Evolutionary conservation across 53 echinoderm and acorn worm species (phyloP).

Genomic region (Crossaster papposus): DNA sequence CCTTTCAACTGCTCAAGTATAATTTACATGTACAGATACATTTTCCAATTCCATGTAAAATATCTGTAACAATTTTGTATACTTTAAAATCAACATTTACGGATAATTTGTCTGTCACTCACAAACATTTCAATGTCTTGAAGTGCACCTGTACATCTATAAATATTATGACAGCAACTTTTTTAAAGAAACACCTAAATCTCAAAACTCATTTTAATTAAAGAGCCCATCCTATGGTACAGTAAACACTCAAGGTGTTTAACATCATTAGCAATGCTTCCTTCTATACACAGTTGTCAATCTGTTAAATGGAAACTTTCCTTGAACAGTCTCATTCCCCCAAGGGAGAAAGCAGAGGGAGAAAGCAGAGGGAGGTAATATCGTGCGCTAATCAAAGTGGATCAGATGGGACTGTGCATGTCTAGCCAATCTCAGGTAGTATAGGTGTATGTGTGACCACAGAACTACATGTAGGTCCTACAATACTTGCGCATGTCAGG

Average conservation of each 20-base stretch:
- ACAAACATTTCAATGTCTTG: too few species aligned
- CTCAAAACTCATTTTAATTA: background rate
- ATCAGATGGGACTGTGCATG: background rate
- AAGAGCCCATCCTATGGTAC: background rate
- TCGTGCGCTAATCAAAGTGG: conserved; percentile 43
- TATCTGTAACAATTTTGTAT: too few species aligned
- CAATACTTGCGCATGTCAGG: too few species aligned
- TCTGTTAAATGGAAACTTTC: conserved; percentile 4
- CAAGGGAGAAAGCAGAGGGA: background rate
- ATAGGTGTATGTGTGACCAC: too few species aligned
- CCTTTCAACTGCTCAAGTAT: too few species aligned
- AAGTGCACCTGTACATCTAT: too few species aligned
- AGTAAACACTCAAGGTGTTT: background rate
- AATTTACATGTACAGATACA: too few species aligned
- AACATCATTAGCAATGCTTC: conserved; percentile 20
- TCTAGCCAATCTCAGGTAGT: background rate
- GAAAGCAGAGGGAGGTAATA: conserved; percentile 29
- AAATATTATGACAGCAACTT: too few species aligned
- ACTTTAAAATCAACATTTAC: too few species aligned
- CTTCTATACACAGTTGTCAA: background rate
- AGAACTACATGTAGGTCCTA: background rate
- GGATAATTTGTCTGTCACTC: too few species aligned
- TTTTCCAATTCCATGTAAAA: too few species aligned
- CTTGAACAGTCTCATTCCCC: conserved; percentile 4
- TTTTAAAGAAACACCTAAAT: too few species aligned